Conservation (phyloP, 2,113 vertebrate genomes). For the Piaya cayana region DNA sequence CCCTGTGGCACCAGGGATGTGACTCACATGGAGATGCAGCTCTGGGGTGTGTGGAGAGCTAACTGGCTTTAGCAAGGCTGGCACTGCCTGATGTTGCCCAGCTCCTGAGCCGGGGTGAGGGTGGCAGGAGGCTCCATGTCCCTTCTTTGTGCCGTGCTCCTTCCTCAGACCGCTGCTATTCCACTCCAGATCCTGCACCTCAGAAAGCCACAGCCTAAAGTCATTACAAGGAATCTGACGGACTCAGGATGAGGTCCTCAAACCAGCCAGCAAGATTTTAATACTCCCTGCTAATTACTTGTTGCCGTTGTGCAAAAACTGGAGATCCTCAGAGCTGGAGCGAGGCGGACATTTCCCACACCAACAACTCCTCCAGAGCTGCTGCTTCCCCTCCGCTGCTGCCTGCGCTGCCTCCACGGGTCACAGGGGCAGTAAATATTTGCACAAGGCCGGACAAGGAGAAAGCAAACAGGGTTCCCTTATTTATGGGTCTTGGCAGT, state of each 20-base stretch:
- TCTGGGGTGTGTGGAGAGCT: not conserved
- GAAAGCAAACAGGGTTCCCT: constrained; percentile 65
- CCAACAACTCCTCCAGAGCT: not conserved
- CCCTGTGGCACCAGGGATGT: not conserved
- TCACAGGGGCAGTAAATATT: constrained; percentile 64
- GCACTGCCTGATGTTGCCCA: not conserved
- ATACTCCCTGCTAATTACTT: not conserved
- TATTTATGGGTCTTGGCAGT: constrained; percentile 64
- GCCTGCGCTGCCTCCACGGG: constrained; percentile 7
- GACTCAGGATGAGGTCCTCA: not conserved
- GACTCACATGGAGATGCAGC: not conserved
- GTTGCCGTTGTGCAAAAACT: not conserved
- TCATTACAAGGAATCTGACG: not conserved
- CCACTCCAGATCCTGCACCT: not conserved
- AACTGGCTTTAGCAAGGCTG: fast-evolving
- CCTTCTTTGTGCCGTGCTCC: not conserved
- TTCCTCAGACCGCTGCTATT: fast-evolving
- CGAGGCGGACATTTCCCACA: not conserved
- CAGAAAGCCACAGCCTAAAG: not conserved
- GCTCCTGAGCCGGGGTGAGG: not conserved
- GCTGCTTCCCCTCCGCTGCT: not conserved
- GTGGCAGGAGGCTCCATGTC: not conserved
- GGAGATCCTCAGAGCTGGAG: not conserved
- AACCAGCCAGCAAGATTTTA: not conserved
- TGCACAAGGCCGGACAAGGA: constrained; percentile 46